Evolutionary conservation across 2,797 vertebrate genomes (phyloP), one percentile per base, ranked within the genome.

Genomic region (Poecile montanus): DNA sequence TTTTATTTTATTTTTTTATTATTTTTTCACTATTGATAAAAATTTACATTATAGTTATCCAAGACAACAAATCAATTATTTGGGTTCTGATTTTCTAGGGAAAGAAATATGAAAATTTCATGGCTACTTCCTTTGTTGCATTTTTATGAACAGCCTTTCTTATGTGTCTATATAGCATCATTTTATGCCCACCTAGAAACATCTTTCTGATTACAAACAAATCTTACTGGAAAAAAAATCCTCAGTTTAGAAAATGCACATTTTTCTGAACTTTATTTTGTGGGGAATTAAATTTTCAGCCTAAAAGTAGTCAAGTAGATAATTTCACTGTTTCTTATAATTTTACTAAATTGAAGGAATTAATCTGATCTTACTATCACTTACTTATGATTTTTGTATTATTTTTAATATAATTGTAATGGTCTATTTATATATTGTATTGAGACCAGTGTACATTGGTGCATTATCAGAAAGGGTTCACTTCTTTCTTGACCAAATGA

Each of bases 131-230:
- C 7, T 78, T 61, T 77, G 7, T 53, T 54, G 4, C 9, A 22
- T 8, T 53, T 89, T 57, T 29, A 85, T 2, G 2, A 36, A 22
- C 10, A 58, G 2, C 36, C 14, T 32, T 88, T 67, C 22, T n/a
- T 29, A 19, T 9, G 3, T 51, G 10, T 20, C 18, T 72, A 3
- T 8, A 13, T 45, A 20, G 25, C 1, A 1, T 12, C 2, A 12
- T 16, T 27, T 25, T 65, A 38, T 12, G 14, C 16, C 7, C 2
- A 58, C 2, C 11, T 34, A 48, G 2, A 7, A 70, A 47, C 3
- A 20, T 42, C 53, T 81, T 72, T 11, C 11, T 10, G 8, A 14
- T 29, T 75, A 42, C 9, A 62, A 75, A 78, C 4, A 72, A 13
- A 40, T 38, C 7, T 68, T 26, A 44, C 5, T 34, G 42, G 36